A percentile compares a stretch with the other conserved stretches of the same genome.
Evolutionary conservation across 2,113 vertebrate species (phyloP).

Genomic region (Cyprinodon variegatus): DNA sequence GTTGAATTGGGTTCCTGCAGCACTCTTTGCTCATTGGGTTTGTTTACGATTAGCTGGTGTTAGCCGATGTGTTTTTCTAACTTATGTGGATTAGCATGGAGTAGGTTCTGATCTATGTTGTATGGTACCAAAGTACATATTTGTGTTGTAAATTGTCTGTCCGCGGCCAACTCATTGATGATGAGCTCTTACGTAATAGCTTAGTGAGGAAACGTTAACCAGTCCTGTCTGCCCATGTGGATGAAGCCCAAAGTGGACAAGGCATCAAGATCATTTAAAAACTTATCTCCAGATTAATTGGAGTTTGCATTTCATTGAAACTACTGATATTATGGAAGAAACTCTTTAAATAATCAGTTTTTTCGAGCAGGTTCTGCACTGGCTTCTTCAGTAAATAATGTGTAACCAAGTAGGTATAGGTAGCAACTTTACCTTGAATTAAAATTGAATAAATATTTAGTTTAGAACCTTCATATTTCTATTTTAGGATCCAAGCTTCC

Average conservation of each 20-base stretch:
- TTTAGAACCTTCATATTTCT: too few relatives aligned
- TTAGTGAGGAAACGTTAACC: conserved; percentile 24
- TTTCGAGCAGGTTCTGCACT: too few relatives aligned
- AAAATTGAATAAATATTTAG: neutral
- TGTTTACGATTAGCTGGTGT: neutral
- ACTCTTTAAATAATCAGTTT: neutral
- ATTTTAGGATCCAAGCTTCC: too few relatives aligned
- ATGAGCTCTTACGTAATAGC: conserved; percentile 64
- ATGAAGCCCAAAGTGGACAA: neutral
- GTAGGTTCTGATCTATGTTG: neutral
- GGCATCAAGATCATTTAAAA: neutral
- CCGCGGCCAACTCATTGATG: conserved; percentile 57
- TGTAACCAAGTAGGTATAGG: neutral
- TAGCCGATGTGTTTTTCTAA: neutral
- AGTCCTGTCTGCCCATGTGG: neutral
- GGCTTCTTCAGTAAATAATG: neutral
- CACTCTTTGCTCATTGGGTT: conserved; percentile 16
- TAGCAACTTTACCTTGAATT: too few relatives aligned
- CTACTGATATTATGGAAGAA: neutral
- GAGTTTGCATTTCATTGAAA: neutral
- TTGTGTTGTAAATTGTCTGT: conserved; percentile 14
- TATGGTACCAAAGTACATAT: neutral
- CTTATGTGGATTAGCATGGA: neutral
- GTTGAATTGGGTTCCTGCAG: conserved; percentile 19
- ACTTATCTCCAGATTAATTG: neutral